Percentiles rank a stretch among this genome's conserved stretches.
Evolutionary conservation across 2,888 invertebrate genomes (phyloP).

Genomic region (Eledona agricola): DNA sequence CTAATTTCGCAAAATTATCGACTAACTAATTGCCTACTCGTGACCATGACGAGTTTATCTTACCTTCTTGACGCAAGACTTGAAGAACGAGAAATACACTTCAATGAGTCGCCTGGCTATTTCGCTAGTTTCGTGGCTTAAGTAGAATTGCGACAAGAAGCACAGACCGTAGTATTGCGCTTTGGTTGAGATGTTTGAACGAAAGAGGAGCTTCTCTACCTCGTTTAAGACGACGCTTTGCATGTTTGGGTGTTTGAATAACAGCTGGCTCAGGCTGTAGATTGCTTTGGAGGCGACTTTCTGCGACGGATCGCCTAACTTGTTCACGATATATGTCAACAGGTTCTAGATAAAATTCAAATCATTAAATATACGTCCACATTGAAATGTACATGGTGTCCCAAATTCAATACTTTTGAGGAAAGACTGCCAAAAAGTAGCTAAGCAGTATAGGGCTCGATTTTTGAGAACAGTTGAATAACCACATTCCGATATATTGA

Average conservation of each 20-base stretch:
- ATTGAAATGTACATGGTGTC: no score
- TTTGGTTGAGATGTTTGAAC: conserved; percentile 80
- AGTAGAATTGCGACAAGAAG: conserved; percentile 85
- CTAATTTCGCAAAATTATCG: conserved; percentile 47
- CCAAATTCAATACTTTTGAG: no score
- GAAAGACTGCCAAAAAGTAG: no score
- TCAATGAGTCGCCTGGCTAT: conserved; percentile 86
- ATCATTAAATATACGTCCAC: background rate
- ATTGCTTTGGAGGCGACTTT: conserved; percentile 90
- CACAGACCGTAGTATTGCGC: conserved; percentile 96
- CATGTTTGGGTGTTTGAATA: conserved; percentile 91
- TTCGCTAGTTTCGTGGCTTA: conserved; percentile 75
- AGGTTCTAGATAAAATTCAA: conserved; percentile 67
- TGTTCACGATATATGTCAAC: conserved; percentile 86
- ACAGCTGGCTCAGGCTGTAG: conserved; percentile 82
- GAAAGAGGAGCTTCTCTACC: conserved; percentile 88
- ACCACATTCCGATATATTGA: no score
- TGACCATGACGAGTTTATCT: conserved; percentile 7
- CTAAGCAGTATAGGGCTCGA: no score
- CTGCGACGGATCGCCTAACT: conserved; percentile 91
- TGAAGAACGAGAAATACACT: conserved; percentile 96
- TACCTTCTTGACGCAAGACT: conserved; percentile 85
- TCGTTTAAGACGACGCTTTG: conserved; percentile 86
- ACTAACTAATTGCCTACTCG: background rate
- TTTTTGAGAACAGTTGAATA: no score